Base-by-base conservation (phyloP, 2,113 vertebrate genomes). In the Mungos mungo region DNA sequence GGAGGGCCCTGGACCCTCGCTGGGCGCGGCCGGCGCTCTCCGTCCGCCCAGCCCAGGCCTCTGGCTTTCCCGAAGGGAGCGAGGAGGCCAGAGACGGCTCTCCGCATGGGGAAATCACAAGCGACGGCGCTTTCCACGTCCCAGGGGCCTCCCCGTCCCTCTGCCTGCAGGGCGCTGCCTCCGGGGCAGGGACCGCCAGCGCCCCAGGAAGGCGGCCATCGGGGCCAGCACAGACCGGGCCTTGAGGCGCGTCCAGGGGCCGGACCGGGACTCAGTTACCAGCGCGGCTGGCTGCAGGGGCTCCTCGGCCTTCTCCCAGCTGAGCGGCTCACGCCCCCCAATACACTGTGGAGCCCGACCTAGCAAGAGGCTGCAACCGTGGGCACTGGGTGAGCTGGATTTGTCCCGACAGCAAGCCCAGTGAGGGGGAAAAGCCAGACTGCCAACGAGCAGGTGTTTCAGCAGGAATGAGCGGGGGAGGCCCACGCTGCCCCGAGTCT, bases 31-130 rank as follows among this genome's bases (percentile, higher is more conserved):
- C 6, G 9, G 19, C 21, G 0, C 3, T 0, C 13, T n/a, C 50
- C 57, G n/a, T 54, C 63, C 35, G 11, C 68, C 65, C 11, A 18
- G 47, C 50, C 63, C 19, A 0, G 2, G 23, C n/a, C 76, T 35
- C 50, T 14, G 23, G 79, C 13, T 38, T 45, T 45, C 52, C 3
- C 33, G 12, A 68, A 31, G 7, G 52, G 8, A 19, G 35, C 35
- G 25, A 35, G 41, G 47, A 47, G 68, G 33, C 7, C 5, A 47
- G 65, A 11, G 57, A 74, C 0, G 12, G 5, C 13, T 3, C 29
- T 33, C 29, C 29, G 65, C 14, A 14, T 4, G 0, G 3, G 45
- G 38, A 23, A n/a, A 23, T 7, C 11, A 15, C 0, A 2, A 0
- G 29, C 6, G 18, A 35, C 85, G 14, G 72, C 0, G 9, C 71